Evolutionary conservation across 2,113 vertebrate species (phyloP).

Genomic region (Prunella fulvescens): DNA sequence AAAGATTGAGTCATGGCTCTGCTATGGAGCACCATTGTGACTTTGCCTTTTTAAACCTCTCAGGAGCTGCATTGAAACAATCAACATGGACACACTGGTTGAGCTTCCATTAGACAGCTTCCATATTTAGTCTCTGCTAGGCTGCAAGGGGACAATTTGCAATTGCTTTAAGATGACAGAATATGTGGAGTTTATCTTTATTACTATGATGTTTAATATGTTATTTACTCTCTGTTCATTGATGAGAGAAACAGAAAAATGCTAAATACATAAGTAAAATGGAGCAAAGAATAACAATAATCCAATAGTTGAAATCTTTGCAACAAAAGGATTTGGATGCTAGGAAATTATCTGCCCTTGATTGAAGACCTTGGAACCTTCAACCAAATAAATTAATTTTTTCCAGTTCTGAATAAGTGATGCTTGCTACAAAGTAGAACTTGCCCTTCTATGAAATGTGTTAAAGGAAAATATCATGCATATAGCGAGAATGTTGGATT

Average conservation of each 20-base stretch:
- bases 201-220: not conserved
- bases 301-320: not conserved
- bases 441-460: conserved; percentile 73
- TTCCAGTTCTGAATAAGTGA: conserved; percentile 75
- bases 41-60: not conserved
- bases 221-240: not conserved
- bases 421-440: conserved; percentile 69
- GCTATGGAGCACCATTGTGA: not conserved
- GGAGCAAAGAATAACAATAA: not conserved
- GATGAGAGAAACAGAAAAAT: not conserved
- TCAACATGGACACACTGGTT: not conserved
- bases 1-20: not conserved
- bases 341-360: conserved; percentile 25
- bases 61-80: not conserved
- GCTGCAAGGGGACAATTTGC: not conserved
- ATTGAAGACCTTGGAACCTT: conserved; percentile 50
- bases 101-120: not conserved
- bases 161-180: not conserved
- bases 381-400: conserved; percentile 71
- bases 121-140: not conserved
- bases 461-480: conserved; percentile 71
- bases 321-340: not conserved
- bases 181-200: not conserved
- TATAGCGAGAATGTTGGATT: conserved; percentile 46
- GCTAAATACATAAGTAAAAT: not conserved